Evolutionary conservation across 1,140 invertebrate genomes (phyloP).

Genomic region (Atta cephalotes): DNA sequence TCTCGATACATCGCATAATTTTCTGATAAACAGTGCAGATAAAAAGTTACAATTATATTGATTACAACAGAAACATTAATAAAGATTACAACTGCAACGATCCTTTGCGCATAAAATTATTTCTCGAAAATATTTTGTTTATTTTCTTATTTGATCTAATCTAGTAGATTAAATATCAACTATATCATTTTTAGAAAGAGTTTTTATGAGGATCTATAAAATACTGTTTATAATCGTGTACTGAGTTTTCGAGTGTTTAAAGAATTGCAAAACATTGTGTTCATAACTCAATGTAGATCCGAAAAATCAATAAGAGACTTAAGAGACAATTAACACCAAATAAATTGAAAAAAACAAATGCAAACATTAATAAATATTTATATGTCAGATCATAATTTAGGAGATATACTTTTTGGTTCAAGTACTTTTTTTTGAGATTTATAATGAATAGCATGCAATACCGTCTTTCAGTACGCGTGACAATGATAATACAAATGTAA

Average conservation of each 20-base stretch:
- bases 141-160: neutral
- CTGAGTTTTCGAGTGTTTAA: neutral
- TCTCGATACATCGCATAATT: neutral
- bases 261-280: neutral
- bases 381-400: neutral
- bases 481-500: slow-evolving; percentile 10
- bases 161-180: neutral
- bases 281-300: neutral
- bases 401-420: neutral
- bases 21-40: neutral
- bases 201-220: neutral
- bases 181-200: neutral
- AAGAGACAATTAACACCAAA: neutral
- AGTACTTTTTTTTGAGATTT: neutral
- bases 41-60: neutral
- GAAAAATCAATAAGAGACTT: neutral
- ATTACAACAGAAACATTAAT: neutral
- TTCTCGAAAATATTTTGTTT: neutral
- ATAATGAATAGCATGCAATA: neutral
- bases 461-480: neutral
- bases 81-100: neutral
- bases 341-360: neutral
- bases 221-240: neutral
- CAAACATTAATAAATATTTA: neutral
- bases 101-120: neutral